These are phyloP conservation scores for Rhynchomys soricoides DNA, from an alignment of 2,113 vertebrate species.

Conservation along the genomic window DNA sequence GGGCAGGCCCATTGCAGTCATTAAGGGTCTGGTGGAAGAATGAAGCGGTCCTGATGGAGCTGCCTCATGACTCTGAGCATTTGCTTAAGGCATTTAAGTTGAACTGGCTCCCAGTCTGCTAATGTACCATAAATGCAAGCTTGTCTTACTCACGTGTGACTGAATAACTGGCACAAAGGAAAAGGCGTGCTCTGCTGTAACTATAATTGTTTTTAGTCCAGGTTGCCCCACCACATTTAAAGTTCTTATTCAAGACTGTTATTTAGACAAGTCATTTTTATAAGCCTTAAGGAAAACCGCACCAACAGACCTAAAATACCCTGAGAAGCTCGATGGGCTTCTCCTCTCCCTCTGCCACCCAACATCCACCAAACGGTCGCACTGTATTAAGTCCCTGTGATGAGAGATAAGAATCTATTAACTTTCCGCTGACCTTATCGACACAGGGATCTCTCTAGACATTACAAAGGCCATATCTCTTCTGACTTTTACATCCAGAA, in stretches of 20 bases:
- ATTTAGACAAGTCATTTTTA: conserved; percentile 71
- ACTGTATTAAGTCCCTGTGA: conserved; percentile 91
- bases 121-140: conserved; percentile 68
- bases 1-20: conserved; percentile 61
- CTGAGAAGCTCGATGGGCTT: conserved; percentile 76
- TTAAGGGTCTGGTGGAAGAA: conserved; percentile 63
- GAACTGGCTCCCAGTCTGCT: conserved; percentile 70
- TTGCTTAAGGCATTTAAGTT: conserved; percentile 62
- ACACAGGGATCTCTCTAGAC: conserved; percentile 90
- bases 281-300: conserved; percentile 56
- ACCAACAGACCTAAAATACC: conserved; percentile 63
- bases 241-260: conserved; percentile 58
- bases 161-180: conserved; percentile 69
- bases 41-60: conserved; percentile 54
- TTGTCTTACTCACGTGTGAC: conserved; percentile 63
- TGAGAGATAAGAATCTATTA: conserved; percentile 99
- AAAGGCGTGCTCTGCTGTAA: conserved; percentile 42
- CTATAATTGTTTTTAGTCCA: conserved; percentile 70
- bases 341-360: conserved; percentile 72
- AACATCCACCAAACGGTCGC: conserved; percentile 82
- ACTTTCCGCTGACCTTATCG: conserved; percentile 96
- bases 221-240: conserved; percentile 21
- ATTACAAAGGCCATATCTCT: conserved; percentile 91
- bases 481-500: conserved; percentile 91
- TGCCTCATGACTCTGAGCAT: conserved; percentile 58